Base-by-base conservation (phyloP, 2,797 vertebrate genomes). In the Threskiornis aethiopicus region DNA sequence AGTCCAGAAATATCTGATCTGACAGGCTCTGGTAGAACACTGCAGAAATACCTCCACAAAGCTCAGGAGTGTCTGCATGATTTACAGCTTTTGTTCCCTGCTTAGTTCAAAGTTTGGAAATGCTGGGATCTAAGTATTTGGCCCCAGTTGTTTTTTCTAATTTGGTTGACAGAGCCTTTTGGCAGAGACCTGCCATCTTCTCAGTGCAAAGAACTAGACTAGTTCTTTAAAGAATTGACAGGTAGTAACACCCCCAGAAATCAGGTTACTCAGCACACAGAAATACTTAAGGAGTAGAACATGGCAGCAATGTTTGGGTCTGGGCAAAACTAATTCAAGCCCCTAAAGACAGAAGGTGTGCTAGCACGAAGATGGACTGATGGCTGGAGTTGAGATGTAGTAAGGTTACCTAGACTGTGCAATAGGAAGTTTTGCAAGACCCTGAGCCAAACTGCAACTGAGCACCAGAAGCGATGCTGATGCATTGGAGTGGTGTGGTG, bases 1-100 rank as follows among this genome's bases (percentile, higher is more conserved):
- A 83, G 65, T 93, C 92, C 93, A 95, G 93, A 94, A 92, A 78
- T 83, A 94, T 84, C 72, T 83, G 44, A 85, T 90, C 71, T 94
- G 78, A 85, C 55, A 93, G 72, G 41, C 57, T 65, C 10, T 72
- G 26, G 84, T 90, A 84, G 87, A 94, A 65, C 41, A 58, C 49
- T 85, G 82, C 75, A 93, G 80, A 89, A 90, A 52, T 54, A 85
- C 28, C 39, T 81, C 83, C 3, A 1, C n/a, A 94, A 85, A 91
- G 35, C 86, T 87, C 35, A 58, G 46, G 49, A 85, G 33, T 10
- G 25, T 41, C 84, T 83, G 35, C 29, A 37, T 33, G 69, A 91
- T 65, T 81, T 87, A 76, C 64, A 83, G 71, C 25, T 85, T 87
- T 95, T 93, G 17, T 62, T 79, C 29, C 6, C 37, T 51, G 35